Evolutionary conservation across 2,888 invertebrate genomes (phyloP), one percentile per base, ranked within the genome.

Genomic region (Metallyticus violacea): DNA sequence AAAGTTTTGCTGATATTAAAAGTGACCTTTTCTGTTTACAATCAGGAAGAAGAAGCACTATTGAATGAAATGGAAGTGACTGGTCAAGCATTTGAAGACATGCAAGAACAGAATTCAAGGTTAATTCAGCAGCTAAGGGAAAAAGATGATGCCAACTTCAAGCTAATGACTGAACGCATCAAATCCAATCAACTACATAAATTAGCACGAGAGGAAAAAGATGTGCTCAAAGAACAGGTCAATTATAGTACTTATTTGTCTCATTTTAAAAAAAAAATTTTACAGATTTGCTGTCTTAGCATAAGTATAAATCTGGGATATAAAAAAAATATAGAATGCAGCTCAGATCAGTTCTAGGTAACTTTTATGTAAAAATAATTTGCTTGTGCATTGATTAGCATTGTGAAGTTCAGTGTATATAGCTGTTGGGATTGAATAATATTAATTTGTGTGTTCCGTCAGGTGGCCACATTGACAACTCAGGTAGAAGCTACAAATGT

Each of bases 51-150:
- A 92, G 99, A 99, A 91, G 98, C 99, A 0, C 93, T 99, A 85
- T 93, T 99, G 25, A 99, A 98, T 91, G 99, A 99, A 92, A 99
- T 99, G 98, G 99, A 99, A 91, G 98, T 99, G 3, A 99, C 99
- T 0, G 99, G 99, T 0, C 99, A 99, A 92, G 99, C 99, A 0
- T 99, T 99, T 91, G 99, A 99, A 91, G 99, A 99, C 90, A 99
- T 99, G 98, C 99, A 99, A 92, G 99, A 99, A 90, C 99, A 99
- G 93, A 99, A 99, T 92, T 97, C 98, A 0, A 93, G 99, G 77
- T 94, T 99, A 26, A 96, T 99, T 85, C 98, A 99, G 90, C 99
- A 99, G 91, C 92, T 99, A 87, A 93, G 98, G 2, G 99, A 99
- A 91, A 99, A 99, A 90, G 98, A 99, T 90, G 99, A 99, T 91